Conservation (phyloP, 2,797 vertebrate species). For the Pseudochirops cupreus region DNA sequence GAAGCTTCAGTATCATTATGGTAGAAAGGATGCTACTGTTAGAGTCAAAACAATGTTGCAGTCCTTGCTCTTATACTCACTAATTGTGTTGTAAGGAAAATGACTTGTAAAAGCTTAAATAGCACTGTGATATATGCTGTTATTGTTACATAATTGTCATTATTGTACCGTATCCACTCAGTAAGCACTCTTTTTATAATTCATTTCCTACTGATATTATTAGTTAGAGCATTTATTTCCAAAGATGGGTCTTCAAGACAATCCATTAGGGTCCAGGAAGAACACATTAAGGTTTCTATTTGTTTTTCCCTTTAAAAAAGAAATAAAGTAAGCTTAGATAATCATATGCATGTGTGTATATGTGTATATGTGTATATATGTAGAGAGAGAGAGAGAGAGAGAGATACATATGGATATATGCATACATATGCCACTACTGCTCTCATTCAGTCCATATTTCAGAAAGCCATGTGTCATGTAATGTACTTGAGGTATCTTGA, state of each 20-base stretch:
- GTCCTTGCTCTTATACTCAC: not conserved
- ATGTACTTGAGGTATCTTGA: too few relatives aligned
- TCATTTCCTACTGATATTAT: not conserved
- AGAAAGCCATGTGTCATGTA: too few relatives aligned
- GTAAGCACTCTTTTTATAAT: not conserved
- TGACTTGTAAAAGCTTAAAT: not conserved
- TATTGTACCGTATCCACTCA: not conserved
- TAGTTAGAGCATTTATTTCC: not conserved
- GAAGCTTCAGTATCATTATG: not conserved
- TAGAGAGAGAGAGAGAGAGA: too few relatives aligned
- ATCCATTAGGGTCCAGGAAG: not conserved
- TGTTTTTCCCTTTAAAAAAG: not conserved
- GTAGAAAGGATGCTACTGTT: not conserved
- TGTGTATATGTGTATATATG: rapidly evolving
- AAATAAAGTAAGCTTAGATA: not conserved
- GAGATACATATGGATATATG: too few relatives aligned
- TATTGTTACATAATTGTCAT: not conserved
- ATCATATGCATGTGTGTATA: not conserved
- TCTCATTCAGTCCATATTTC: too few relatives aligned
- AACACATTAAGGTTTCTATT: not conserved
- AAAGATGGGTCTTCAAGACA: not conserved
- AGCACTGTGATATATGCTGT: not conserved
- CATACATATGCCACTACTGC: too few relatives aligned
- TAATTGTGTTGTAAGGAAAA: not conserved
- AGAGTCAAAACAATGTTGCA: not conserved